These are phyloP conservation scores for Chamaea fasciata DNA, from an alignment of 2,113 vertebrate species.

Conservation along the genomic window DNA sequence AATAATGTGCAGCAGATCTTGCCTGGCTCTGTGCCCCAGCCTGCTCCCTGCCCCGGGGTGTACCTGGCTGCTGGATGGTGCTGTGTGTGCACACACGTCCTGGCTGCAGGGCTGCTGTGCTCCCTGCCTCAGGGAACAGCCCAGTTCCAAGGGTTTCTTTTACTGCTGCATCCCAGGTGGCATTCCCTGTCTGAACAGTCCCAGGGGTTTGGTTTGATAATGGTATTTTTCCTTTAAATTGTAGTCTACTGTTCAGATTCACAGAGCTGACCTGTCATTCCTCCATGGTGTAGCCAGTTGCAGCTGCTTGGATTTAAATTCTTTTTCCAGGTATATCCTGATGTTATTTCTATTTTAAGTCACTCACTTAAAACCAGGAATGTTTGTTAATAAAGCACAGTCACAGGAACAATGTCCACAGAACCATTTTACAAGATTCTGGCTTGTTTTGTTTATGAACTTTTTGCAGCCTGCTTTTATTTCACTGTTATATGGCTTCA, in stretches of 20 bases:
- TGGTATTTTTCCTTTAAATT: not conserved
- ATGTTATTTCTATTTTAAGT: not conserved
- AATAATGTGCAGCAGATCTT: not conserved
- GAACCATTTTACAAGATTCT: not conserved
- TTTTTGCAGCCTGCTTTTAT: not conserved
- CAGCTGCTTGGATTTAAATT: not conserved
- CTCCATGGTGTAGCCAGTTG: not conserved
- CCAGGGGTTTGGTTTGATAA: not conserved
- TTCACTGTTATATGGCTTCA: not conserved
- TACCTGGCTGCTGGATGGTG: not conserved
- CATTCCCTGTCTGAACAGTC: not conserved
- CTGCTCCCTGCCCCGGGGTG: not conserved
- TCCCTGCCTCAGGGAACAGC: not conserved
- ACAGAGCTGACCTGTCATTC: not conserved
- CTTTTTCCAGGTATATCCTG: not conserved
- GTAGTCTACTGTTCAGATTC: not conserved
- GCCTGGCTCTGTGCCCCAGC: not conserved
- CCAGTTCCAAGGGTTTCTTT: not conserved
- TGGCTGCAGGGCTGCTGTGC: rapidly evolving
- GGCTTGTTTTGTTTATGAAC: not conserved
- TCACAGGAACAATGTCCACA: not conserved
- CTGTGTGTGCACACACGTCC: not conserved
- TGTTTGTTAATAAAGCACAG: not conserved
- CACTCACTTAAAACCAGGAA: not conserved
- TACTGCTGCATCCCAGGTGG: not conserved